A percentile compares a stretch with the other conserved stretches of the same genome.
phyloP scores from a whole-genome alignment of 2,888 invertebrate genomes.

The Tholera decimalis region DNA sequence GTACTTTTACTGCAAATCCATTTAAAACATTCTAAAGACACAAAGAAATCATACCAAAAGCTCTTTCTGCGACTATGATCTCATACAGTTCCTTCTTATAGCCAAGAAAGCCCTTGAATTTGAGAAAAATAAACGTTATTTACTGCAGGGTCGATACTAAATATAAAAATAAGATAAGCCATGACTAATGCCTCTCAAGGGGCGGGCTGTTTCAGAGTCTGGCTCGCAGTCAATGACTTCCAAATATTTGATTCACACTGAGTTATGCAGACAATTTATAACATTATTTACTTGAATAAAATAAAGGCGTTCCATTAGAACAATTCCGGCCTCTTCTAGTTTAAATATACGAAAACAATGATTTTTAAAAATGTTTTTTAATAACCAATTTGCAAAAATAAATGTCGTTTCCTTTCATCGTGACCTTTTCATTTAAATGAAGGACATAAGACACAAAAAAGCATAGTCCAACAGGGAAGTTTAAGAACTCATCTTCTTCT shows the following conservation, averaged over 20 bases:
- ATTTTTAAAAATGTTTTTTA: too few species aligned
- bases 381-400: too few species aligned
- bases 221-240: conserved; percentile 59
- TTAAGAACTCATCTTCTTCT: conserved; percentile 64
- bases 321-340: too few species aligned
- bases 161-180: conserved; percentile 58
- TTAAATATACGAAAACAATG: too few species aligned
- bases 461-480: conserved; percentile 64
- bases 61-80: conserved; percentile 5
- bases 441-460: conserved; percentile 66
- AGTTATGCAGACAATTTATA: conserved; percentile 43
- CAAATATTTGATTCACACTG: conserved; percentile 51
- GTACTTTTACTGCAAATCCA: too few species aligned
- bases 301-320: conserved; percentile 43
- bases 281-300: conserved; percentile 43
- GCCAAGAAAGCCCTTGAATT: conserved; percentile 47
- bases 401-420: too few species aligned
- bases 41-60: neutral
- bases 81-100: conserved; percentile 21
- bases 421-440: conserved; percentile 66
- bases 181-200: conserved; percentile 63
- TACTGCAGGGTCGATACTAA: conserved; percentile 48
- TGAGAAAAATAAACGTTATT: conserved; percentile 44
- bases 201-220: conserved; percentile 51
- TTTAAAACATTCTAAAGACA: too few species aligned